Evolutionary conservation across 2,113 vertebrate species (phyloP).

Genomic region (Lanius collurio): DNA sequence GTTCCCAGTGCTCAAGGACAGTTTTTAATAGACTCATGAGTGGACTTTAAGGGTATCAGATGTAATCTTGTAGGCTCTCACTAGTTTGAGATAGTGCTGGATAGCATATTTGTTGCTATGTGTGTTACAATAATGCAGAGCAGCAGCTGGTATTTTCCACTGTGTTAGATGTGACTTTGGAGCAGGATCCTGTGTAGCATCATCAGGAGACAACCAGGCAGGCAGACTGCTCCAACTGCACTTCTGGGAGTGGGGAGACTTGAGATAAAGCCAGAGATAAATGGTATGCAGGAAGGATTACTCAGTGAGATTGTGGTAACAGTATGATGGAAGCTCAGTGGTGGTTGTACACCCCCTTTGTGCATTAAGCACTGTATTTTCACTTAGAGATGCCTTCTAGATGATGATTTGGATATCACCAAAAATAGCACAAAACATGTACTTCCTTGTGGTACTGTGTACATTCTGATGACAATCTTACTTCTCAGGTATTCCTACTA

Average conservation of each 20-base stretch:
- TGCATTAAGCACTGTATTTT: not conserved
- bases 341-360: not conserved
- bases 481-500: not conserved
- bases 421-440: not conserved
- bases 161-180: not conserved
- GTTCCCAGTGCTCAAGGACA: not conserved
- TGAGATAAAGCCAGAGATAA: not conserved
- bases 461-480: not conserved
- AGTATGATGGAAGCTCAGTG: not conserved
- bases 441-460: not conserved
- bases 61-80: not conserved
- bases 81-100: not conserved
- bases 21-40: not conserved
- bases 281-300: not conserved
- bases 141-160: not conserved
- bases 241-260: not conserved
- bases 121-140: not conserved
- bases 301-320: not conserved
- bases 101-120: not conserved
- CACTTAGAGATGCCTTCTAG: not conserved
- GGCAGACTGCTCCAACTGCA: not conserved
- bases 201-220: not conserved
- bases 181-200: not conserved
- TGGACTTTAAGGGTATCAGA: not conserved
- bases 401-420: not conserved